Percentiles rank a stretch among this genome's conserved stretches.
phyloP scores from a whole-genome alignment of 2,888 invertebrate genomes.

The Charanyca ferruginea region DNA sequence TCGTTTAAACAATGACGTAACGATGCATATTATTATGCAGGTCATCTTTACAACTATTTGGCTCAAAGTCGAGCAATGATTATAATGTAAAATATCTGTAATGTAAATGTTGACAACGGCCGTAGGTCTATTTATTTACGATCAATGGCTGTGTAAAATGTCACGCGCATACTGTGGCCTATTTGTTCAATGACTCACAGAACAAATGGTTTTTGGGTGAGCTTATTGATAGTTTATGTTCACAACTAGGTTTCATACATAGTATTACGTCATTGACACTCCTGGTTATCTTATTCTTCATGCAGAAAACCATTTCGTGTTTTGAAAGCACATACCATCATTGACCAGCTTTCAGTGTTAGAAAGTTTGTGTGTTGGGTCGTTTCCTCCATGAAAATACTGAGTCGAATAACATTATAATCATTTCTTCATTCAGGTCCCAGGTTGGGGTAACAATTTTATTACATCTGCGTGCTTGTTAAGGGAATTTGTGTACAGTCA shows the following conservation, averaged over 20 bases:
- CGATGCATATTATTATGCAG: neutral
- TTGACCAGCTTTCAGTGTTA: constrained; percentile 38
- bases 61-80: neutral
- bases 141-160: constrained; percentile 29
- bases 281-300: constrained; percentile 10
- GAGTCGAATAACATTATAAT: constrained; percentile 16
- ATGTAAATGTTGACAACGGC: constrained; percentile 24
- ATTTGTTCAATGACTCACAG: constrained; percentile 37
- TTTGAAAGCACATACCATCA: constrained; percentile 8
- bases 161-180: constrained; percentile 26
- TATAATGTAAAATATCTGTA: constrained; percentile 11
- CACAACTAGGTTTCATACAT: neutral
- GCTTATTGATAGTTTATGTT: constrained; percentile 23
- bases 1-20: neutral
- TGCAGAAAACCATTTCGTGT: constrained; percentile 7
- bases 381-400: neutral
- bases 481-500: neutral
- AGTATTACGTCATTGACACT: neutral
- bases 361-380: constrained; percentile 24
- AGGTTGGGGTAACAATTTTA: constrained; percentile 23
- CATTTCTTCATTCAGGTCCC: neutral
- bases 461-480: constrained; percentile 1
- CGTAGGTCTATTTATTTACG: constrained; percentile 17
- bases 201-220: constrained; percentile 27
- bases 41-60: constrained; percentile 1